Percentiles rank a stretch among this genome's conserved stretches.
Conservation (phyloP, 2,888 invertebrate species). For the Plemyria rubiginata region DNA sequence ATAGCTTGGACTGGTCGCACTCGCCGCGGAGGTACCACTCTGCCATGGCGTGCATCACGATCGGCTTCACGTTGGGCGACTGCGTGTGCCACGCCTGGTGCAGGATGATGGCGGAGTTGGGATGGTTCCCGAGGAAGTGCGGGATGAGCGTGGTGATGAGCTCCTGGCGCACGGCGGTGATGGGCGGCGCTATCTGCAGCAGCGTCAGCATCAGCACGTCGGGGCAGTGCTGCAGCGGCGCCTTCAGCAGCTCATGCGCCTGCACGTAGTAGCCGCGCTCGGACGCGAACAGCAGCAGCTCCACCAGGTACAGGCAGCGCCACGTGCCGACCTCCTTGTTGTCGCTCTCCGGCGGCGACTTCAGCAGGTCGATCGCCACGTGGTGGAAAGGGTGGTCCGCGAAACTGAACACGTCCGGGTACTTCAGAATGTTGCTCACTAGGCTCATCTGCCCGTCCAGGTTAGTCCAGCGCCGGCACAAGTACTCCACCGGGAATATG, state of each 20-base stretch:
- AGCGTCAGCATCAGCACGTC: constrained; percentile 96
- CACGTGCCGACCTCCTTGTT: constrained; percentile 97
- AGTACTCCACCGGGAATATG: constrained; percentile 93
- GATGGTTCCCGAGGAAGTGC: constrained; percentile 97
- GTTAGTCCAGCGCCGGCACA: constrained; percentile 97
- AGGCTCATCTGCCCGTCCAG: constrained; percentile 96
- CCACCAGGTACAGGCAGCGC: constrained; percentile 96
- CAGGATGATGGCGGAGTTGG: constrained; percentile 97
- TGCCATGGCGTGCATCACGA: constrained; percentile 98
- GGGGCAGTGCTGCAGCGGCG: constrained; percentile 96
- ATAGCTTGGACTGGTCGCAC: constrained; percentile 96
- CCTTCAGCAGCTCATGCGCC: constrained; percentile 95
- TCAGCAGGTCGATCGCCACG: constrained; percentile 94
- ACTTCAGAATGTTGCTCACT: constrained; percentile 93
- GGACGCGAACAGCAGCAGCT: constrained; percentile 93
- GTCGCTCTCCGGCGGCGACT: constrained; percentile 97
- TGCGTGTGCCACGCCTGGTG: constrained; percentile 98
- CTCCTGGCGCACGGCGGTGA: constrained; percentile 93
- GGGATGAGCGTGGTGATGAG: constrained; percentile 94
- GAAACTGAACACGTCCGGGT: constrained; percentile 97
- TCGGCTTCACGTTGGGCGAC: constrained; percentile 89
- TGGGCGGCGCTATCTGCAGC: constrained; percentile 93
- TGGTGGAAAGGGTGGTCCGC: constrained; percentile 95
- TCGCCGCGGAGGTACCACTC: constrained; percentile 98
- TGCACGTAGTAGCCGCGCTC: constrained; percentile 93